phyloP scores from a whole-genome alignment of 2,888 invertebrate species.

The Spodoptera picta region DNA sequence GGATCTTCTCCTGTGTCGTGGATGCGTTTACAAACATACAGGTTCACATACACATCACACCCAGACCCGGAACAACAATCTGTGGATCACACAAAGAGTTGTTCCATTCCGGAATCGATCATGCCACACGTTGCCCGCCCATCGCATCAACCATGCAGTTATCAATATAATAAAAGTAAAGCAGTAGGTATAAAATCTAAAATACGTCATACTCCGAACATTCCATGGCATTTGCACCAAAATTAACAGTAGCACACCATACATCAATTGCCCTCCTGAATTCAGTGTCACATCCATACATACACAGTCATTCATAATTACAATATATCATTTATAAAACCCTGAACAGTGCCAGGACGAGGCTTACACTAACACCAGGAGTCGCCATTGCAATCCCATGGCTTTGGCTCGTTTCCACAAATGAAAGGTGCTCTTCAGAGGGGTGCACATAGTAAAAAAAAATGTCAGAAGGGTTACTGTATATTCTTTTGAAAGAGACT shows the following conservation, averaged over 20 bases:
- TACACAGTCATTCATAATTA: slow-evolving; percentile 18
- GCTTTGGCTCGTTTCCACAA: slow-evolving; percentile 53
- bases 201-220: background rate
- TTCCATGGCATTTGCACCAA: no score
- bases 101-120: no score
- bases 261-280: background rate
- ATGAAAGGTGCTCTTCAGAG: slow-evolving; percentile 40
- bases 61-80: no score
- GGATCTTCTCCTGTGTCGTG: no score
- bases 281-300: background rate
- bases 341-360: slow-evolving; percentile 28
- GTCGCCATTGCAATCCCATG: slow-evolving; percentile 32
- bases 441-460: background rate
- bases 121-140: no score
- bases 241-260: background rate
- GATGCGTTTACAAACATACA: no score
- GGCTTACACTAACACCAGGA: slow-evolving; percentile 40
- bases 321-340: slow-evolving; percentile 32
- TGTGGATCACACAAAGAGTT: no score
- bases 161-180: no score
- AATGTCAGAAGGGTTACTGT: slow-evolving; percentile 4
- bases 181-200: background rate
- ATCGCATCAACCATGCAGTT: no score
- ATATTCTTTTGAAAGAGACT: background rate
- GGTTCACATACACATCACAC: no score